Evolutionary conservation across 2,113 vertebrate species (phyloP).

Genomic region (Rousettus leschenaultii): DNA sequence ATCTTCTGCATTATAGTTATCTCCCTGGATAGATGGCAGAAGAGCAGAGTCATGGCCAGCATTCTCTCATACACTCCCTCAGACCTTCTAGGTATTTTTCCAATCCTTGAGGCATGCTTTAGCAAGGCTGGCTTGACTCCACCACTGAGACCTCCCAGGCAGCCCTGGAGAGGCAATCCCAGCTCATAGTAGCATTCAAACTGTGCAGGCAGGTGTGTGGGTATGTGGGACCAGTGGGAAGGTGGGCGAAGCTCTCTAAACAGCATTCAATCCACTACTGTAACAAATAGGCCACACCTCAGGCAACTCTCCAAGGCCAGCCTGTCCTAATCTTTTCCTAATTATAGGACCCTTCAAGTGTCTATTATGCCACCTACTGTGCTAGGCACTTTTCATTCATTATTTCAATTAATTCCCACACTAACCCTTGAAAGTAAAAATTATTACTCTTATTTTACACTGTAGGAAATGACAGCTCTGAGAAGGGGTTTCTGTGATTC

Average conservation of each 20-base stretch:
- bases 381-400: neutral
- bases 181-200: neutral
- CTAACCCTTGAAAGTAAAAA: neutral
- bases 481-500: neutral
- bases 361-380: neutral
- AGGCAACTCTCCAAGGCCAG: neutral
- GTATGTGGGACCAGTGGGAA: neutral
- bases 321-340: neutral
- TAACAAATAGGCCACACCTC: neutral
- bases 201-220: neutral
- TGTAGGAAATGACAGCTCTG: neutral
- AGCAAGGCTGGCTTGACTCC: neutral
- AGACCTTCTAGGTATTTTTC: neutral
- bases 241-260: neutral
- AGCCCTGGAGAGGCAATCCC: neutral
- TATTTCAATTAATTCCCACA: conserved; percentile 5
- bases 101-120: neutral
- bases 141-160: neutral
- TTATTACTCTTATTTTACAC: neutral
- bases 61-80: neutral
- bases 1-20: neutral
- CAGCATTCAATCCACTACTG: neutral
- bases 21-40: neutral
- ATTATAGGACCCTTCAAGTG: neutral
- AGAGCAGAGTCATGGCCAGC: neutral